Conservation (phyloP, 2,797 vertebrate genomes). For the Emydoidea blandingii region DNA sequence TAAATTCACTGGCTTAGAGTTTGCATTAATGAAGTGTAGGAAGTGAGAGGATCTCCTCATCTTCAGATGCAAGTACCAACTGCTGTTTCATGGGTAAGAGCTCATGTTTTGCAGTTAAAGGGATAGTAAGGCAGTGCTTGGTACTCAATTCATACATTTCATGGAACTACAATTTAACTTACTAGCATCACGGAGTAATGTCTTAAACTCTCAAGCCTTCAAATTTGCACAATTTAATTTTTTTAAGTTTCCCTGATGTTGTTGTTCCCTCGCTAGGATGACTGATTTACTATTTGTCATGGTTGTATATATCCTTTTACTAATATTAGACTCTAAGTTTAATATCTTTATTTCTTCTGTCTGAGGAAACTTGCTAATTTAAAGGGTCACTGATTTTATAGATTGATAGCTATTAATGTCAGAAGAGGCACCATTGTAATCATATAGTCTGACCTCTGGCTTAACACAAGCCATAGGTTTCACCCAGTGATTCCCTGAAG, state of each 20-base stretch:
- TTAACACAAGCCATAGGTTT: not conserved
- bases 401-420: not conserved
- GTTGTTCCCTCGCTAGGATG: not conserved
- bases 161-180: not conserved
- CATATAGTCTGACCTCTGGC: not conserved
- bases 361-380: not conserved
- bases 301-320: not conserved
- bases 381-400: not conserved
- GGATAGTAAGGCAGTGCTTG: not conserved
- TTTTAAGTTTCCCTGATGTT: not conserved
- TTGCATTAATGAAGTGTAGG: not conserved
- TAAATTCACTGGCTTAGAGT: not conserved
- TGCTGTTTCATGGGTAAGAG: not conserved
- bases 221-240: not conserved
- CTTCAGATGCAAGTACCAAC: not conserved
- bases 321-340: not conserved
- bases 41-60: not conserved
- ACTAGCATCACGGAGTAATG: not conserved
- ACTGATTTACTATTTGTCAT: not conserved
- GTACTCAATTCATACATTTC: rapidly evolving
- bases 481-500: not conserved
- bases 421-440: rapidly evolving
- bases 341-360: not conserved
- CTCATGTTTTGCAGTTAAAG: rapidly evolving
- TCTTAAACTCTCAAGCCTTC: not conserved